Evolutionary conservation across 2,797 vertebrate species (phyloP), one percentile per base, ranked within the genome.

Genomic region (Sebastes variabilis): DNA sequence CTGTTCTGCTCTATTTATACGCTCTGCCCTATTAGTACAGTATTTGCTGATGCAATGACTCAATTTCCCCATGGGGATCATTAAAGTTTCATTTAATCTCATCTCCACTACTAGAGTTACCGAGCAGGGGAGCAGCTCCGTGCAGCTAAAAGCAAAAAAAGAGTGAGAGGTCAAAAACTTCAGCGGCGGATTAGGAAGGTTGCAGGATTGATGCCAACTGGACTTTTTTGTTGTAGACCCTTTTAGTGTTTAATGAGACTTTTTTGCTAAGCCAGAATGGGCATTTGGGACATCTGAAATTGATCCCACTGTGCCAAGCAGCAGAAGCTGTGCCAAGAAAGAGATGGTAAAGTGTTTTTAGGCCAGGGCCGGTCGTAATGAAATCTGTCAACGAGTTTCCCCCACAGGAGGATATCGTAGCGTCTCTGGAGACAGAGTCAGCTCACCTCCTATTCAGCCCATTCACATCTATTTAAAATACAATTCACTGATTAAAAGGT

Each of bases 221-320:
- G 71, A 70, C 46, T 65, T 75, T 42, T 87, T 79, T 60, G 65
- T 82, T 77, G 58, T 10, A 20, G 72, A 81, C 55, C 66, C 75
- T 84, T 91, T 91, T 76, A 77, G 81, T 52, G n/a, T 84, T 87
- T 81, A 82, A 72, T 77, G 71, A 69, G 68, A 71, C 80, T 81
- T 72, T 67, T 67, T 38, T 80, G 71, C 69, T 72, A n/a, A 54
- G 81, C 72, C 52, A 69, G 75, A 88, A 61, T 34, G 38, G 80
- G 3, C 84, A 60, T 77, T 66, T 66, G 88, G 86, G 80, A 89
- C 36, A 1, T 70, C 70, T 69, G 79, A 90, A 83, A 84, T 82
- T 32, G 62, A 88, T 90, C 82, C 82, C 54, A 55, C 25, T 72
- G 80, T 85, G 81, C 76, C 75, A 84, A 72, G 79, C 58, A 84